Evolutionary conservation across 2,888 invertebrate genomes (phyloP).

Genomic region (Osmoderma eremita): DNA sequence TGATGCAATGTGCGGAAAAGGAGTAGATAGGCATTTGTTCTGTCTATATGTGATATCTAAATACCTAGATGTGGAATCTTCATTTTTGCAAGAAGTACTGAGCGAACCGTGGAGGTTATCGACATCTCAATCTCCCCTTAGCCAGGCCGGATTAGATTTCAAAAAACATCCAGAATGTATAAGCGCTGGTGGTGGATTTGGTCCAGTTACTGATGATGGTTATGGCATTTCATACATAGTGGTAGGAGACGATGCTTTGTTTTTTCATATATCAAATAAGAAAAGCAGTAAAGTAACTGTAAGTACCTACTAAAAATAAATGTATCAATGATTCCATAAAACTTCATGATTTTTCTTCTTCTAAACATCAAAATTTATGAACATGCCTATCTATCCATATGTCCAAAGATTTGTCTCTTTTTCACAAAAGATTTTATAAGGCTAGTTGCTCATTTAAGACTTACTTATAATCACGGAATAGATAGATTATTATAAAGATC

Average conservation of each 20-base stretch:
- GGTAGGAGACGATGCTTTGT: constrained; percentile 93
- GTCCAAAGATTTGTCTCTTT: too few relatives aligned
- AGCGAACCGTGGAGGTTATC: constrained; percentile 98
- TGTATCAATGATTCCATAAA: too few relatives aligned
- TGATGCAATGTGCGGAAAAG: constrained; percentile 97
- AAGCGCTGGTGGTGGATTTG: constrained; percentile 97
- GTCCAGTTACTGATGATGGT: constrained; percentile 97
- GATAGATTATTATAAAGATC: too few relatives aligned
- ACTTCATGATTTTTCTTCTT: too few relatives aligned
- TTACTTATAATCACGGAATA: too few relatives aligned
- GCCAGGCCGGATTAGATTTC: constrained; percentile 91
- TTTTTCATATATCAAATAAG: constrained; percentile 98
- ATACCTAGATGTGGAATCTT: constrained; percentile 95
- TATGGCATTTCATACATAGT: constrained; percentile 99
- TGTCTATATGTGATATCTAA: constrained; percentile 98
- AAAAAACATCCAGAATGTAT: constrained; percentile 91
- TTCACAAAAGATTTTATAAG: too few relatives aligned
- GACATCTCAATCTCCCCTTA: constrained; percentile 97
- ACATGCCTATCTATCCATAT: too few relatives aligned
- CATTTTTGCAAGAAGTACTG: constrained; percentile 93
- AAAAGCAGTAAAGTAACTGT: constrained; percentile 90
- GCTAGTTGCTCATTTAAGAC: too few relatives aligned
- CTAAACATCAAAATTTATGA: too few relatives aligned
- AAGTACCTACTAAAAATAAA: constrained; percentile 63
- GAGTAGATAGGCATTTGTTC: constrained; percentile 97